Evolutionary conservation across 2,113 vertebrate species (phyloP).

Genomic region (Pan troglodytes): DNA sequence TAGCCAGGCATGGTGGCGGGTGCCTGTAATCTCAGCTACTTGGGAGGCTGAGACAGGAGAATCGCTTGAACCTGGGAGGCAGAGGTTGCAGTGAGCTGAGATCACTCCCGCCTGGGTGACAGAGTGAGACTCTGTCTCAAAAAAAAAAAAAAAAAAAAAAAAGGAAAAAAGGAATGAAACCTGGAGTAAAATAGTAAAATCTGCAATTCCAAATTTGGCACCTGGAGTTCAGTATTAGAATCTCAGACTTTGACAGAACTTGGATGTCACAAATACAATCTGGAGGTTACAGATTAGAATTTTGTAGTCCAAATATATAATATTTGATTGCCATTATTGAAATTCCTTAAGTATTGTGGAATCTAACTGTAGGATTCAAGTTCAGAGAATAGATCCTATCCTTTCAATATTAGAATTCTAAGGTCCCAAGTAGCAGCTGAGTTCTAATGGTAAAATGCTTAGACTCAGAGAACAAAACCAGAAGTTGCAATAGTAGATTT

Average conservation of each 20-base stretch:
- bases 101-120: no score
- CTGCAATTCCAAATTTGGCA: slow-evolving; percentile 28
- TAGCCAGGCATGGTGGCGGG: no score
- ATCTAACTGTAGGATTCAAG: neutral
- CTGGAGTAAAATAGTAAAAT: slow-evolving; percentile 25
- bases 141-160: no score
- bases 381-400: neutral
- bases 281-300: slow-evolving; percentile 10
- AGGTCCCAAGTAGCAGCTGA: neutral
- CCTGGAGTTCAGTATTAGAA: neutral
- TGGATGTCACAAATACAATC: neutral
- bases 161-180: no score
- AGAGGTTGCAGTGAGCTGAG: no score
- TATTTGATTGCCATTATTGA: neutral
- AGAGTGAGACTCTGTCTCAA: no score
- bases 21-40: no score
- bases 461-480: neutral
- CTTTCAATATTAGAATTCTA: neutral
- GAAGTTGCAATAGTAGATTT: neutral
- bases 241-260: slow-evolving; percentile 23
- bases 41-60: no score
- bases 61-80: no score
- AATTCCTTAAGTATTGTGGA: neutral
- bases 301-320: neutral
- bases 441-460: neutral